Percentiles rank a stretch among this genome's conserved stretches.
Conservation (phyloP, 2,113 vertebrate species). For the Indicator indicator region DNA sequence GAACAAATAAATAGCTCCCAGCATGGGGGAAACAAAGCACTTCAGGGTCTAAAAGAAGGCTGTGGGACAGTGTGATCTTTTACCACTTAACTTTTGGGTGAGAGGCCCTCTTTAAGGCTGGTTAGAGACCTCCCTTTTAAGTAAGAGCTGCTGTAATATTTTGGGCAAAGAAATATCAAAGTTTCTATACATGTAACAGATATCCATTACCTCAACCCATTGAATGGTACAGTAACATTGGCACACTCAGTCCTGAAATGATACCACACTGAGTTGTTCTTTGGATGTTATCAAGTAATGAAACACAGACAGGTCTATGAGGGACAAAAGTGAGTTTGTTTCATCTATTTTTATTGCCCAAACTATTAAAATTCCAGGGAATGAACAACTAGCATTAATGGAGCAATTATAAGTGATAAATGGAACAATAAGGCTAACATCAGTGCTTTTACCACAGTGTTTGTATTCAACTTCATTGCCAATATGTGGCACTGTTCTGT, state of each 20-base stretch:
- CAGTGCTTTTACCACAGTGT: not conserved
- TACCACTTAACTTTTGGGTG: not conserved
- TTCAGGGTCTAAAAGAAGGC: not conserved
- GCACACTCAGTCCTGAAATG: not conserved
- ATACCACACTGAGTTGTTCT: not conserved
- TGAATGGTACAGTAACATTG: not conserved
- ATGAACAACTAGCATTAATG: not conserved
- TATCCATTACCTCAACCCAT: not conserved
- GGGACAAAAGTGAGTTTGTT: not conserved
- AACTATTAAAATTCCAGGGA: not conserved
- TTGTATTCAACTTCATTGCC: not conserved
- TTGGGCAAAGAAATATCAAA: not conserved
- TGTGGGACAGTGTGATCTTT: not conserved
- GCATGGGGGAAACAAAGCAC: not conserved
- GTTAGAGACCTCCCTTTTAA: not conserved
- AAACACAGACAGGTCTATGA: not conserved
- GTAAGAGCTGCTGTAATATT: not conserved
- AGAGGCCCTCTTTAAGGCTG: not conserved
- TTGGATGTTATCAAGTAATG: not conserved
- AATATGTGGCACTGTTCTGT: not conserved
- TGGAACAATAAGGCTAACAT: not conserved
- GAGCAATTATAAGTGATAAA: not conserved
- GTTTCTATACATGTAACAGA: not conserved
- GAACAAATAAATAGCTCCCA: not conserved
- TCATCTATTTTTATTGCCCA: not conserved